Evolutionary conservation across 2,113 vertebrate genomes (phyloP).

Genomic region (Merops nubicus): DNA sequence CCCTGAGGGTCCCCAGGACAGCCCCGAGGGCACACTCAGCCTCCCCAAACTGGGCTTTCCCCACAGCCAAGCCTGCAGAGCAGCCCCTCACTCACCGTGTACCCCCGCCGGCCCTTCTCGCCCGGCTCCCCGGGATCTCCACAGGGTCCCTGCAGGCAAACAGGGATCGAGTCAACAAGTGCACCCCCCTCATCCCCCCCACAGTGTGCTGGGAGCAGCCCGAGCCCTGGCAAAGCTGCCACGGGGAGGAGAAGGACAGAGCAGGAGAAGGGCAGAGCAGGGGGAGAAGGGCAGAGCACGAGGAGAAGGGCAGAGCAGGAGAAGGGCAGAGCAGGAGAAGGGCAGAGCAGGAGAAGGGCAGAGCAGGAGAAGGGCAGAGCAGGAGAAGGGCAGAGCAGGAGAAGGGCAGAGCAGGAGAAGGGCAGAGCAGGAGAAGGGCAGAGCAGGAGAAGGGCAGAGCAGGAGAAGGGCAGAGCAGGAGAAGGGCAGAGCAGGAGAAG

Average conservation of each 20-base stretch:
- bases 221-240: accelerated
- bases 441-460: background rate
- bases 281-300: background rate
- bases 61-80: accelerated
- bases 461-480: background rate
- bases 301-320: background rate
- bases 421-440: background rate
- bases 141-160: constrained; percentile 75
- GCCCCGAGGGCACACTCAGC: accelerated
- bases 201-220: accelerated
- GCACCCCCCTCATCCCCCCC: accelerated
- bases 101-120: constrained; percentile 75
- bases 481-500: background rate
- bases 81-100: constrained; percentile 77
- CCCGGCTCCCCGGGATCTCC: constrained; percentile 82
- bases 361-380: background rate
- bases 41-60: background rate
- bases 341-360: background rate
- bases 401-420: background rate
- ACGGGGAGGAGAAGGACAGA: background rate
- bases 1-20: background rate
- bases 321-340: background rate
- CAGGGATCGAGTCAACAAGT: accelerated
- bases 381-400: background rate
- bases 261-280: background rate